A percentile compares a stretch with the other conserved stretches of the same genome.
phyloP scores from a whole-genome alignment of 2,888 invertebrate genomes.

The Scelioninae gen. 1 region DNA sequence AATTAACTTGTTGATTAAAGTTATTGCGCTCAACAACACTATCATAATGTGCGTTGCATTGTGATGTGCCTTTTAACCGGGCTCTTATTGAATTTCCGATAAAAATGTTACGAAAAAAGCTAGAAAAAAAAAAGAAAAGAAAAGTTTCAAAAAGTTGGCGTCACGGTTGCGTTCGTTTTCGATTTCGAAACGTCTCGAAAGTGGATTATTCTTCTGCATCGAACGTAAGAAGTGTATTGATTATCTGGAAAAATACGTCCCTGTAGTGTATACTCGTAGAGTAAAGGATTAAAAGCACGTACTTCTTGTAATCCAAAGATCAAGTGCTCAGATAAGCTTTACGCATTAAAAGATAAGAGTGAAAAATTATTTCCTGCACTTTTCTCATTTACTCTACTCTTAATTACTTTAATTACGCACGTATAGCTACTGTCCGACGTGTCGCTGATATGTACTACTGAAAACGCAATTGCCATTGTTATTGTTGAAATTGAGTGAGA shows the following conservation, averaged over 20 bases:
- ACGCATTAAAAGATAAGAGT: constrained; percentile 67
- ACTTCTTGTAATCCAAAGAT: constrained; percentile 66
- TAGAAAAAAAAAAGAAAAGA: too few relatives aligned
- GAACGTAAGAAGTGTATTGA: constrained; percentile 56
- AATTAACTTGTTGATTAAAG: constrained; percentile 58
- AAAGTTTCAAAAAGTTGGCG: not conserved
- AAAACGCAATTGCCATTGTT: constrained; percentile 4
- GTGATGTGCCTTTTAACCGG: constrained; percentile 11
- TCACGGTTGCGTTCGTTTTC: constrained; percentile 20
- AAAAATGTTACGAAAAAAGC: constrained; percentile 30
- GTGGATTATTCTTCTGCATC: constrained; percentile 50
- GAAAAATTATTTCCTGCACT: constrained; percentile 59
- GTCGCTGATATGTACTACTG: not conserved
- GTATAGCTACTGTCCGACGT: constrained; percentile 9
- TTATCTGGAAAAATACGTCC: constrained; percentile 47
- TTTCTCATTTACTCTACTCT: constrained; percentile 45
- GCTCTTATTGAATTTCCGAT: constrained; percentile 24
- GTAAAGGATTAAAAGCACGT: constrained; percentile 64
- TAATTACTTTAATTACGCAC: constrained; percentile 61
- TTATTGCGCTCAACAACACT: constrained; percentile 16
- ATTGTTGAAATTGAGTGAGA: constrained; percentile 2
- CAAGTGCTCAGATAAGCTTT: constrained; percentile 56
- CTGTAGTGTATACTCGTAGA: constrained; percentile 39
- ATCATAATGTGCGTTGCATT: constrained; percentile 29
- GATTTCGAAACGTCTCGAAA: constrained; percentile 33